Base-by-base conservation (phyloP, 1,140 invertebrate species). In the Euura saliciscinereae region DNA sequence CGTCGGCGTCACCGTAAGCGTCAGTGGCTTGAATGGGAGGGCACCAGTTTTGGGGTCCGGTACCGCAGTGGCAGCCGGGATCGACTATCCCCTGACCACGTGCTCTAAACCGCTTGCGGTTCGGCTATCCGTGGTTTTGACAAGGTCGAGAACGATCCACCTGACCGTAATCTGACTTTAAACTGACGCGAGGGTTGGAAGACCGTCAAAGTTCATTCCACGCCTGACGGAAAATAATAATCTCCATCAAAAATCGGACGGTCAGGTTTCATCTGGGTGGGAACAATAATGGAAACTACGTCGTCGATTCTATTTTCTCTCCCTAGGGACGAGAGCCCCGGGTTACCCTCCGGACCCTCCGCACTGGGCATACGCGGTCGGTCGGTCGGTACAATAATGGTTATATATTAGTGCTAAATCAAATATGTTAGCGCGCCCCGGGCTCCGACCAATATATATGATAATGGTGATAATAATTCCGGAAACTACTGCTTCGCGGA, bases 381-480 rank as follows among this genome's bases (percentile, higher is more conserved):
- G 51, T 59, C 51, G 51, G 51, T 59, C 13, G 51, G 76, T 78
- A 84, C 83, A 87, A 86, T 86, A 86, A 87, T 87, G 82, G 82
- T 86, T 85, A 86, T 87, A 85, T 86, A 86, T 86, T 86, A 86
- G 85, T 81, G 82, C 81, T 87, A 86, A 87, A 86, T 87, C 85
- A 87, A 86, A 86, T 86, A 79, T 81, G 84, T 83, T 84, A 84
- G 28, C 13, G 78, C 80, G 73, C 77, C 74, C 74, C 69, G 78
- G 45, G 65, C 69, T 59, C 68, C 70, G 74, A 73, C 80, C 82
- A 87, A 87, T 86, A 85, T 85, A 85, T 85, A 87, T 87, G 85
- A 85, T 87, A 87, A 87, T 86, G 74, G 78, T 80, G 81, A 85
- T 85, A 85, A 85, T 87, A 85, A 85, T 85, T 85, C 75, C 77